Evolutionary conservation across 2,113 vertebrate genomes (phyloP).

Genomic region (Odocoileus virginianus): DNA sequence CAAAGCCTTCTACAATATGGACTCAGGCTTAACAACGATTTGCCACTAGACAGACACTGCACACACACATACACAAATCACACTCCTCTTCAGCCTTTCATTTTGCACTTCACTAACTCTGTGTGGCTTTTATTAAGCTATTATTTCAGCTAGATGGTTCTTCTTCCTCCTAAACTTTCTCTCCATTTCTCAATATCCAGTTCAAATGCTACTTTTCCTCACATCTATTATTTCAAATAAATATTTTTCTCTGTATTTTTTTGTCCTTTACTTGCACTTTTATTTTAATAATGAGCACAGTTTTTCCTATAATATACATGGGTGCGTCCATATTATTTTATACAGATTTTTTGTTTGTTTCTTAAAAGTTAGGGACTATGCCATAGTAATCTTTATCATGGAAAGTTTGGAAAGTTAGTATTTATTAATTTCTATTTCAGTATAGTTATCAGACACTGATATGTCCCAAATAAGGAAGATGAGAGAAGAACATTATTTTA

Average conservation of each 20-base stretch:
- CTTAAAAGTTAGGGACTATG: neutral
- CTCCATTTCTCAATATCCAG: neutral
- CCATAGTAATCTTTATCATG: neutral
- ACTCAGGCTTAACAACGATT: neutral
- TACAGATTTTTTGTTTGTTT: neutral
- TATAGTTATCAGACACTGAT: neutral
- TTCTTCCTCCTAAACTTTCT: neutral
- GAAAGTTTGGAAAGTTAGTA: neutral
- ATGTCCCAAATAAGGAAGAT: neutral
- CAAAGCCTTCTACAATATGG: neutral
- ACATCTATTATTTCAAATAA: neutral
- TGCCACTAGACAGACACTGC: neutral
- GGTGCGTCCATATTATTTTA: neutral
- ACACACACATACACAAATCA: neutral
- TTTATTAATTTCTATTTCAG: neutral
- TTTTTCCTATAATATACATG: neutral
- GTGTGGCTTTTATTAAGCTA: neutral
- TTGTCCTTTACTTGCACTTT: neutral
- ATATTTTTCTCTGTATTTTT: neutral
- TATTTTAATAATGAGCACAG: neutral
- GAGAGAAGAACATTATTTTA: neutral
- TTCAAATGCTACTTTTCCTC: neutral
- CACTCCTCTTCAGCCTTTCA: neutral
- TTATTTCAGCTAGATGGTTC: neutral
- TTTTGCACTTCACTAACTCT: neutral